Evolutionary conservation across 2,888 invertebrate species (phyloP), one percentile per base, ranked within the genome.

Genomic region (Periphyllus acericola): DNA sequence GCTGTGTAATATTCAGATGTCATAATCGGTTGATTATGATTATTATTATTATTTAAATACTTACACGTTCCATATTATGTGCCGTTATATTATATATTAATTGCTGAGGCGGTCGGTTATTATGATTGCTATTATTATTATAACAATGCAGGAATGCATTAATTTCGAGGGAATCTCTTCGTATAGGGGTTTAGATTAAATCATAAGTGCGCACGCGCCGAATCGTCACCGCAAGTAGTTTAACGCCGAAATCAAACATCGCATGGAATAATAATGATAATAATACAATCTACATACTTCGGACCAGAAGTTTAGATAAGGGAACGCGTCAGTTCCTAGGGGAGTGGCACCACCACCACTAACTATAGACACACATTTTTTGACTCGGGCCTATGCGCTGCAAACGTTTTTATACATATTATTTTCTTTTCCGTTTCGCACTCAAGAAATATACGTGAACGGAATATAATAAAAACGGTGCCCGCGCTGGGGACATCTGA

Each of bases 151-250:
- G 68, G 40, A 68, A 68, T 25, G 32, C 68, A 34, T 21, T 74
- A 25, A n/a, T n/a, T n/a, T n/a, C 29, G 52, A 72, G 71, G 36
- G 34, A 8, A 29, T 36, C 32, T 40, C 34, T 34, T 19, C 55
- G 46, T 34, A 17, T 46, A 72, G 52, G 34, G 17, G 71, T 86
- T 71, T 79, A 71, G 71, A 86, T 72, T 72, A 60, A 80, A 86
- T 86, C 40, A 72, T 21, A 29, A 68, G n/a, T 19, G 25, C 46
- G 14, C 14, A 14, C 14, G 55, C 17, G 78, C 46, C 46, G 46
- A 34, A 83, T 75, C n/a, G 6, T 34, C 25, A 40, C 9, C 3
- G 25, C 21, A 25, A 21, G 60, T 75, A 21, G 46, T 11, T 2
- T 11, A 14, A 46, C 1, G 11, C 14, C 14, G 46, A 8, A 14